phyloP scores from a whole-genome alignment of 2,797 vertebrate species.

The Ptychadena robeensis region DNA sequence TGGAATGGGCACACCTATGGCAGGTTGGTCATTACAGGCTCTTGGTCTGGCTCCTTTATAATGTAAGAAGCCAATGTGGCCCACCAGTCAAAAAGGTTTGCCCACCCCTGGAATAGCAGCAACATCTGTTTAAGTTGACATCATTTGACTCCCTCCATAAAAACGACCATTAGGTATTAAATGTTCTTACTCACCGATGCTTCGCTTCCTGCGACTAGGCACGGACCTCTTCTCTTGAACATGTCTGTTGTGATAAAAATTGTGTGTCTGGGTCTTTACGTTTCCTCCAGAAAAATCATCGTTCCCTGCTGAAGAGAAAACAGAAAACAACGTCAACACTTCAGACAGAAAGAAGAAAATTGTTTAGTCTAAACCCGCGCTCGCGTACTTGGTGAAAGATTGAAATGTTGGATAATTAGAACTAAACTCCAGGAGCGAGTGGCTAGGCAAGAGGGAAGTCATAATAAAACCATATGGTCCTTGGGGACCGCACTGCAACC shows the following conservation, averaged over 20 bases:
- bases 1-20: too few relatives aligned
- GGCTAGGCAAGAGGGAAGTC: neutral
- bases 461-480: neutral
- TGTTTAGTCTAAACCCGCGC: neutral
- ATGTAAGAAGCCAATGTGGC: too few relatives aligned
- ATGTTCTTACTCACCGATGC: conserved; percentile 83
- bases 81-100: too few relatives aligned
- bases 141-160: too few relatives aligned
- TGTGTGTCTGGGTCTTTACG: conserved; percentile 77
- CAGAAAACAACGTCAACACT: conserved; percentile 44
- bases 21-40: too few relatives aligned
- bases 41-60: too few relatives aligned
- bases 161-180: neutral
- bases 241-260: conserved; percentile 81
- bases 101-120: too few relatives aligned
- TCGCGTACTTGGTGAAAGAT: neutral
- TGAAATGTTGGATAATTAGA: too few relatives aligned
- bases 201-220: conserved; percentile 89
- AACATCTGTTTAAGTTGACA: too few relatives aligned
- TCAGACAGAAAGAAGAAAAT: neutral
- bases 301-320: conserved; percentile 69
- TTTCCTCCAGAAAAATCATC: conserved; percentile 86
- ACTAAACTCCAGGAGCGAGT: neutral
- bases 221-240: conserved; percentile 85
- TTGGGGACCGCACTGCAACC: neutral